Base-by-base conservation (phyloP, 2,797 vertebrate genomes). In the Crypturellus tataupa region DNA sequence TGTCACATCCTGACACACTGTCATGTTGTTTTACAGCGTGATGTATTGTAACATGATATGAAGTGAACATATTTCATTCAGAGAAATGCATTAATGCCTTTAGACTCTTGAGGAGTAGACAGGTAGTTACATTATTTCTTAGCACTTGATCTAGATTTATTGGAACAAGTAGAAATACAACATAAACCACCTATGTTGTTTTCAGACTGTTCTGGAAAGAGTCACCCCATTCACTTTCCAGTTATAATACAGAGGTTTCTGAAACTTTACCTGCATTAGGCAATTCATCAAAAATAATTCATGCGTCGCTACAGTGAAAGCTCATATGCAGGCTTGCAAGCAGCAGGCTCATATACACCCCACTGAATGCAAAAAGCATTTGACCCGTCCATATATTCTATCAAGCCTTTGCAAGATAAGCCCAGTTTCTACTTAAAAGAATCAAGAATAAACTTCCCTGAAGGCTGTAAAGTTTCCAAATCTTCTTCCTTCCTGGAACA, bases 31-130 rank as follows among this genome's bases (percentile, higher is more conserved):
- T 94, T 73, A 96, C 87, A 95, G 35, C 42, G 12, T 94, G 90
- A 94, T 94, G 76, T 44, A 94, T 86, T 80, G 77, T 90, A 96
- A 95, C 76, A 18, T 73, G 85, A 94, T 82, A 80, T 83, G 83
- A 96, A 93, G 78, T 85, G 75, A 91, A 89, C 90, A 87, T 96
- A 95, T 87, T 95, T 96, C 91, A 95, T 92, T 95, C 65, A 96
- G 84, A 95, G 80, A 85, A 91, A 80, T 46, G 44, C 67, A 71
- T 71, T 89, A 81, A 92, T 80, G 47, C 56, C 77, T 87, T 94
- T 24, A 89, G 90, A 97, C 96, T 89, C 64, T 55, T 40, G 31
- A 44, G 27, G 63, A 88, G 46, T 3, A 93, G 83, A 84, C 91
- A 78, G 91, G 59, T 75, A 86, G 56, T 35, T 56, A 37, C 72